Evolutionary conservation across 2,113 vertebrate species (phyloP), one percentile per base, ranked within the genome.

Genomic region (Podarcis muralis): DNA sequence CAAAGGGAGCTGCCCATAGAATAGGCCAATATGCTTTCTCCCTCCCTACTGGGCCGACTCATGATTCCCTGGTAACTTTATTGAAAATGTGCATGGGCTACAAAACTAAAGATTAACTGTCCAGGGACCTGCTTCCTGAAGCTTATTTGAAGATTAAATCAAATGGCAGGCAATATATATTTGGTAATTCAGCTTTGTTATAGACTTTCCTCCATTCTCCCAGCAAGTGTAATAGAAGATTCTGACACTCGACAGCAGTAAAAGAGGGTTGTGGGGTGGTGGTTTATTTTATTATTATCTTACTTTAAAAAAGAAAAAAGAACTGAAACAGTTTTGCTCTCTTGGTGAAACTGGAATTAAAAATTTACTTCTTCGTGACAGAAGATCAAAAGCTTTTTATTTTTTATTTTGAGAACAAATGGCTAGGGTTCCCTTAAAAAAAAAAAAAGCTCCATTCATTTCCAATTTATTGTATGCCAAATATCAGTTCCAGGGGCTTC

Each of bases 101-200:
- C 96, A 97, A 96, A 97, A 97, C 94, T 95, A 95, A 97, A 97
- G 96, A 97, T 97, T 97, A 96, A 96, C 95, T 96, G 95, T 96
- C 97, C 95, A 94, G 96, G 96, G 95, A 97, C 94, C 95, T 96
- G 95, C 93, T 96, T 96, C 95, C 95, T 95, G 94, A 92, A 95
- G 96, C 96, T 96, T 96, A 95, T 95, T 96, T 97, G 96, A 97
- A 97, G 96, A 97, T 97, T 97, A 97, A 96, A 97, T 97, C 95
- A 97, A 97, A 97, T 96, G 95, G 94, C 95, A 97, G 93, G 94
- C 94, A 93, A 97, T 96, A 96, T 96, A 95, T 97, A 96, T 96
- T 95, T 96, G 92, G 94, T 96, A 96, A 97, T 96, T 95, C 40
- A 83, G 93, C 95, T 97, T 95, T 96, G 94, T 96, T 96, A 95